phyloP scores from a whole-genome alignment of 2,113 vertebrate species.

The Labeo rohita region DNA sequence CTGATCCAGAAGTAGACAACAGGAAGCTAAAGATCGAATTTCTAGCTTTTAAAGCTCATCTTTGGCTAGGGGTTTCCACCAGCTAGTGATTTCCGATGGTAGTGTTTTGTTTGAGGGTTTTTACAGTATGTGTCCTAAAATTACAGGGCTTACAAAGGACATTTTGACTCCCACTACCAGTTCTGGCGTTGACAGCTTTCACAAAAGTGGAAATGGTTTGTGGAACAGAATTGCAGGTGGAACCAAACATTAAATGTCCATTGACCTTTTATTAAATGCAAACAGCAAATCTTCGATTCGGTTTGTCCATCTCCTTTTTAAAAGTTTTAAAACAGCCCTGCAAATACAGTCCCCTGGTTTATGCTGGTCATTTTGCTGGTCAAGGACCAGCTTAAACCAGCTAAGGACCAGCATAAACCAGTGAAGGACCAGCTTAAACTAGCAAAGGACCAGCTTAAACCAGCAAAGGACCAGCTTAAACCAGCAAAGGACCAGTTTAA shows the following conservation, averaged over 20 bases:
- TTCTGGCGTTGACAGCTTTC: conserved; percentile 32
- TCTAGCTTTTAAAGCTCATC: neutral
- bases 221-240: conserved; percentile 1
- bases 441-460: too few relatives aligned
- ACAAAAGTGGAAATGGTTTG: conserved; percentile 42
- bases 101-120: neutral
- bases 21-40: neutral
- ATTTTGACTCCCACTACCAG: conserved; percentile 30
- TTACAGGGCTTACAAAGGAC: conserved; percentile 25
- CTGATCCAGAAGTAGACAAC: conserved; percentile 5
- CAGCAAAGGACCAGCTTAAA: too few relatives aligned
- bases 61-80: neutral
- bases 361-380: too few relatives aligned
- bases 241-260: neutral
- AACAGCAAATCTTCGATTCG: conserved; percentile 8
- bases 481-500: too few relatives aligned
- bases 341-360: too few relatives aligned
- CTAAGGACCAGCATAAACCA: too few relatives aligned
- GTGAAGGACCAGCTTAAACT: too few relatives aligned
- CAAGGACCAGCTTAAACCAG: too few relatives aligned
- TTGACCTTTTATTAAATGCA: conserved; percentile 7
- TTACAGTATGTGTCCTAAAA: neutral
- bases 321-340: neutral
- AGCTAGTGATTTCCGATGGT: neutral
- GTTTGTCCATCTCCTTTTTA: neutral